Conservation (phyloP, 1,140 invertebrate genomes). For the Dinoponera quadriceps region DNA sequence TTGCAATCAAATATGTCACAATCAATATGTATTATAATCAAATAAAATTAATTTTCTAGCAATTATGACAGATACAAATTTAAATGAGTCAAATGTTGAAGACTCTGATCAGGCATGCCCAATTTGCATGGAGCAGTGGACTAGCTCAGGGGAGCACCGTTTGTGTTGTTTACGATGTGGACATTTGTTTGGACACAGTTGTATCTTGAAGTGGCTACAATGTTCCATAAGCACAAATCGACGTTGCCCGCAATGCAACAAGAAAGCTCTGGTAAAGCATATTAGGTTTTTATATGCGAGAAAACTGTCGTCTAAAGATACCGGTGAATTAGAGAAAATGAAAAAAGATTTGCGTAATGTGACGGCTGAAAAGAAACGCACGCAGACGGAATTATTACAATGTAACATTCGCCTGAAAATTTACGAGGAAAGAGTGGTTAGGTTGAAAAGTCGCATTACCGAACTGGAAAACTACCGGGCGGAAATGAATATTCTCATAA, state of each 20-base stretch:
- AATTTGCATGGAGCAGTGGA: constrained; percentile 95
- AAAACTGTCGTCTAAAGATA: constrained; percentile 88
- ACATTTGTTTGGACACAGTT: constrained; percentile 94
- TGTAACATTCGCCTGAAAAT: constrained; percentile 82
- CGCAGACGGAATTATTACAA: constrained; percentile 85
- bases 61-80: not conserved
- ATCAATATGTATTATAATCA: constrained; percentile 4
- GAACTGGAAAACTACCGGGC: constrained; percentile 74
- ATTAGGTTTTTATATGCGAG: constrained; percentile 91
- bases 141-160: constrained; percentile 93
- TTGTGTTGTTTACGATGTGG: constrained; percentile 94
- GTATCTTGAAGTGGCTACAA: constrained; percentile 93
- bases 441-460: constrained; percentile 80
- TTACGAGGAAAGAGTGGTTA: constrained; percentile 82
- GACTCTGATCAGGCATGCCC: constrained; percentile 91
- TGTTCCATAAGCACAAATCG: constrained; percentile 76
- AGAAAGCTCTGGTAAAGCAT: constrained; percentile 90
- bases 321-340: constrained; percentile 87
- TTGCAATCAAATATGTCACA: too few species aligned
- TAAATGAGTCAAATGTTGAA: constrained; percentile 69
- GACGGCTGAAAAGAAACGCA: constrained; percentile 85
- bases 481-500: constrained; percentile 53
- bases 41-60: constrained; percentile 20
- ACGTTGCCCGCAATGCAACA: constrained; percentile 95
- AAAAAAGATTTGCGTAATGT: constrained; percentile 86